Evolutionary conservation across 2,888 invertebrate genomes (phyloP).

Genomic region (Athalia rosae): DNA sequence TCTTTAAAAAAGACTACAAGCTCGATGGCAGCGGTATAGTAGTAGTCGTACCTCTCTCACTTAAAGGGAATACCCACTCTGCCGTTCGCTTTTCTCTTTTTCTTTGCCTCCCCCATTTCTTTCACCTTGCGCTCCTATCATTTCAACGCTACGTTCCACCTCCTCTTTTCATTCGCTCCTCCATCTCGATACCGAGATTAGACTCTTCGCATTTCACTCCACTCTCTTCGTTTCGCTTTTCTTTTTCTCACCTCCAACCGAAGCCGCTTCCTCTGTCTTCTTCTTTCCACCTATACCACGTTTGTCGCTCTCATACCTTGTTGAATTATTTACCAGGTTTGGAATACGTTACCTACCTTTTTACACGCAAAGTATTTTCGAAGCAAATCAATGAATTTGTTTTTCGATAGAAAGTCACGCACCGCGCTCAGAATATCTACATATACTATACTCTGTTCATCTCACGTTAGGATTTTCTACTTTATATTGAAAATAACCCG

Average conservation of each 20-base stretch:
- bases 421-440: too few relatives aligned
- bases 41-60: too few relatives aligned
- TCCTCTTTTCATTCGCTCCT: conserved; percentile 6
- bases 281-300: background rate
- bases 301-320: background rate
- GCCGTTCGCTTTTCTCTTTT: background rate
- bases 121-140: conserved; percentile 11
- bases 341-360: conserved; percentile 38
- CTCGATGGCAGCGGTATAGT: too few relatives aligned
- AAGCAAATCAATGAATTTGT: conserved; percentile 45
- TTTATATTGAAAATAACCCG: background rate
- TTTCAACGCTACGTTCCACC: background rate
- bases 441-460: background rate
- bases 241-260: background rate
- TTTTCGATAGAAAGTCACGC: conserved; percentile 12
- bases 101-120: background rate
- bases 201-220: background rate
- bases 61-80: too few relatives aligned
- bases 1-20: background rate
- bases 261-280: background rate
- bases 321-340: conserved; percentile 56
- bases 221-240: background rate
- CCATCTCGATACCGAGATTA: conserved; percentile 36
- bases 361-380: conserved; percentile 39
- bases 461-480: background rate